These are phyloP conservation scores for Leptarthrus brevirostris DNA, from an alignment of 2,888 invertebrate species.

Conservation along the genomic window DNA sequence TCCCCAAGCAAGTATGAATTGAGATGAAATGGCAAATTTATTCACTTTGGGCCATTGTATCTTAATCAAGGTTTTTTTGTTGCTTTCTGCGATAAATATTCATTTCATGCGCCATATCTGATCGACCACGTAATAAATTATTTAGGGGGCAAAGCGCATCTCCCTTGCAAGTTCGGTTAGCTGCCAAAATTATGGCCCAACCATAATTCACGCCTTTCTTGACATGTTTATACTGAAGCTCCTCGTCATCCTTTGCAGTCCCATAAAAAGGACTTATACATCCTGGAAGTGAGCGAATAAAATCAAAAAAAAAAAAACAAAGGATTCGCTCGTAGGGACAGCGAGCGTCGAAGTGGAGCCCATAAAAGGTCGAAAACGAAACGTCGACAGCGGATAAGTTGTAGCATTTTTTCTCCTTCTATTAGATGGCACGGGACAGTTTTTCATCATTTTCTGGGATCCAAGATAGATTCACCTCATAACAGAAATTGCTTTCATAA, in stretches of 20 bases:
- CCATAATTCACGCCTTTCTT: slow-evolving; percentile 44
- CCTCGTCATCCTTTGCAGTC: not conserved
- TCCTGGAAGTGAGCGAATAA: not conserved
- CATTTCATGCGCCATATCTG: slow-evolving; percentile 28
- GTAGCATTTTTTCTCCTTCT: slow-evolving; percentile 26
- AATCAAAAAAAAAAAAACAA: not conserved
- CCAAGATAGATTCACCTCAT: slow-evolving; percentile 51
- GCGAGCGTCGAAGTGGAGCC: not conserved
- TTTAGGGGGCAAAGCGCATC: slow-evolving; percentile 27
- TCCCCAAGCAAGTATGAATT: too few relatives aligned
- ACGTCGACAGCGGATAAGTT: slow-evolving; percentile 33
- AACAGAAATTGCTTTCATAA: slow-evolving; percentile 47
- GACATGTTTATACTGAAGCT: slow-evolving; percentile 40
- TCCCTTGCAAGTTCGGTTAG: slow-evolving; percentile 13
- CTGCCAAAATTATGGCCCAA: slow-evolving; percentile 40
- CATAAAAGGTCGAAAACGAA: slow-evolving; percentile 41
- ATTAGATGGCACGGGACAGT: slow-evolving; percentile 44
- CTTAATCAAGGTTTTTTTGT: not conserved
- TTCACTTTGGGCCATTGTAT: too few relatives aligned
- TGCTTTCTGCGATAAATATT: slow-evolving; percentile 24
- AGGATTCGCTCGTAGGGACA: not conserved
- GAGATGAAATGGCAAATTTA: too few relatives aligned
- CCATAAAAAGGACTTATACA: not conserved
- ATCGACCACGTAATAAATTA: slow-evolving; percentile 27
- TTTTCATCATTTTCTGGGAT: slow-evolving; percentile 49